A percentile compares a stretch with the other conserved stretches of the same genome.
phyloP scores from a whole-genome alignment of 2,888 invertebrate genomes.

The Carpatolechia fugitivella region DNA sequence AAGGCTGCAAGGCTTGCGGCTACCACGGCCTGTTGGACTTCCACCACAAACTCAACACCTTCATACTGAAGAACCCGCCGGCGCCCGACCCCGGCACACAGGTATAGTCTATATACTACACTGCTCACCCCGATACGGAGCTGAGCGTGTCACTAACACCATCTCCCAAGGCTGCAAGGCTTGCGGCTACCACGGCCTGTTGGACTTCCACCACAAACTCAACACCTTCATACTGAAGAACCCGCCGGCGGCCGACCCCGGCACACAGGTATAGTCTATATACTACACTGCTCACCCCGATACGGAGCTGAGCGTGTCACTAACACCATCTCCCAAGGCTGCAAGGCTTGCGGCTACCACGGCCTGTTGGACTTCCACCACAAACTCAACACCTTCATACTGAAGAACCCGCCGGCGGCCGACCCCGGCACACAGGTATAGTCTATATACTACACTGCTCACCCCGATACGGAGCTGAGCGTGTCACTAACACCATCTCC shows the following conservation, averaged over 20 bases:
- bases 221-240: slow-evolving; percentile 99
- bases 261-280: slow-evolving; percentile 84
- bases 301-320: slow-evolving; percentile 95
- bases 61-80: slow-evolving; percentile 99
- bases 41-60: slow-evolving; percentile 98
- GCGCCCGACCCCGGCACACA: slow-evolving; percentile 87
- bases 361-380: slow-evolving; percentile 95
- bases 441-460: no score
- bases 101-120: no score
- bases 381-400: slow-evolving; percentile 98
- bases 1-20: slow-evolving; percentile 99
- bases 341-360: slow-evolving; percentile 98
- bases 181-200: slow-evolving; percentile 94
- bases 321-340: slow-evolving; percentile 94
- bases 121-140: slow-evolving; percentile 99
- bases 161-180: slow-evolving; percentile 98
- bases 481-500: slow-evolving; percentile 94
- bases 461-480: slow-evolving; percentile 97
- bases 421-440: slow-evolving; percentile 86
- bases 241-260: slow-evolving; percentile 92
- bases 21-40: slow-evolving; percentile 94
- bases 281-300: no score
- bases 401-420: slow-evolving; percentile 97
- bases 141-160: slow-evolving; percentile 92
- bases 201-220: slow-evolving; percentile 97